phyloP scores from a whole-genome alignment of 2,113 vertebrate genomes.

The Ciconia boyciana region DNA sequence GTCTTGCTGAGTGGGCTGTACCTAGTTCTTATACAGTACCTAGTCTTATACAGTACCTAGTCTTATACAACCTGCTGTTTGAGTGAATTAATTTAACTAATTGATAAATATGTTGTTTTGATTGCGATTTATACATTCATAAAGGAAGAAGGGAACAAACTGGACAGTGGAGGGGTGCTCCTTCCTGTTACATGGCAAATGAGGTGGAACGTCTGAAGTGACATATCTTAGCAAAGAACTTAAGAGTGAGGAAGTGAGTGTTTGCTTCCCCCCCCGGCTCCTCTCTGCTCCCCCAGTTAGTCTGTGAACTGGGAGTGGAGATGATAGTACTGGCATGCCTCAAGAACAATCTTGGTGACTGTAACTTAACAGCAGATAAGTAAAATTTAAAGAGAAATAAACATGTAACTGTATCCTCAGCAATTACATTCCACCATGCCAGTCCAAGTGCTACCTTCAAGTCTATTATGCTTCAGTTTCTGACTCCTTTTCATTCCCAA shows the following conservation, averaged over 20 bases:
- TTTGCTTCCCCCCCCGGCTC: not conserved
- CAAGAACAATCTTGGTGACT: not conserved
- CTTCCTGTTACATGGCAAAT: not conserved
- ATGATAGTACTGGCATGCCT: not conserved
- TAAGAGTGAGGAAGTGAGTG: not conserved
- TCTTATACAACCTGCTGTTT: not conserved
- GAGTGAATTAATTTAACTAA: not conserved
- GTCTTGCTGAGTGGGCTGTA: not conserved
- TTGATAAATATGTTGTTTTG: not conserved
- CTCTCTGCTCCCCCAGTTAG: not conserved
- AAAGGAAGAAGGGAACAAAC: not conserved
- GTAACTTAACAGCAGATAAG: not conserved
- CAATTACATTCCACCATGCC: not conserved
- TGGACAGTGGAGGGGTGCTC: not conserved
- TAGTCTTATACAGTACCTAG: not conserved
- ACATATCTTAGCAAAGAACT: not conserved
- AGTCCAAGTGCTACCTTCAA: not conserved
- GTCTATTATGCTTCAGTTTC: not conserved
- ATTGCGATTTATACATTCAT: not conserved
- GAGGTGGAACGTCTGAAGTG: not conserved
- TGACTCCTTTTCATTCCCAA: not conserved
- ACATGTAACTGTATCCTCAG: not conserved
- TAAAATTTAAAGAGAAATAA: not conserved
- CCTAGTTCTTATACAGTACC: not conserved
- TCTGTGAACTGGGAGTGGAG: not conserved